phyloP scores from a whole-genome alignment of 1,140 invertebrate species.

The Teleopsis dalmanni region DNA sequence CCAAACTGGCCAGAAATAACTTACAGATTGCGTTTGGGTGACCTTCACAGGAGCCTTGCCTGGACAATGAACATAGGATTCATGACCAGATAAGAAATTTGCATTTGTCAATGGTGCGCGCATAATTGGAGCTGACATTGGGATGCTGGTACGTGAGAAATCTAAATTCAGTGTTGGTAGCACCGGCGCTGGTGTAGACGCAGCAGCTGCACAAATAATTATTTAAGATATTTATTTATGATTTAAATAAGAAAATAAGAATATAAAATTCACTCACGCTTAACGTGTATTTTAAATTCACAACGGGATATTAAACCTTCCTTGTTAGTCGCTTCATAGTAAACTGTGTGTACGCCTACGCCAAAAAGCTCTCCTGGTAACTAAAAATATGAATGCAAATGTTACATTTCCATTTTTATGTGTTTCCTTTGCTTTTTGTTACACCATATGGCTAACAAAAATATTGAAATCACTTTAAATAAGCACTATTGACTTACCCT shows the following conservation, averaged over 20 bases:
- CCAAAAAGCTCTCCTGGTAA: constrained; percentile 54
- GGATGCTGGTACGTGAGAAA: neutral
- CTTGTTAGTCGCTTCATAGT: constrained; percentile 56
- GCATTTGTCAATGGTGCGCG: neutral
- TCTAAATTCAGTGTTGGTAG: neutral
- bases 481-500: constrained; percentile 45
- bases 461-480: no score
- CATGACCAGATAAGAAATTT: constrained; percentile 15
- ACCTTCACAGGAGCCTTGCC: constrained; percentile 29
- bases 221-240: neutral
- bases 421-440: no score
- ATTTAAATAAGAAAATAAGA: neutral
- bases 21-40: constrained; percentile 33
- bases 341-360: constrained; percentile 53
- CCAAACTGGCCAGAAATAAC: constrained; percentile 18
- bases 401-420: no score
- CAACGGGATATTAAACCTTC: constrained; percentile 55
- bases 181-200: neutral
- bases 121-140: neutral
- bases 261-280: constrained; percentile 42
- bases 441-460: no score
- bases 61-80: constrained; percentile 35
- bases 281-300: constrained; percentile 55
- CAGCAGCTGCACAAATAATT: constrained; percentile 1
- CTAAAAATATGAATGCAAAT: constrained; percentile 36